A percentile compares a stretch with the other conserved stretches of the same genome.
These are phyloP conservation scores for Sceliomorpha sp. DNA, from an alignment of 2,888 invertebrate genomes.

Conservation along the genomic window DNA sequence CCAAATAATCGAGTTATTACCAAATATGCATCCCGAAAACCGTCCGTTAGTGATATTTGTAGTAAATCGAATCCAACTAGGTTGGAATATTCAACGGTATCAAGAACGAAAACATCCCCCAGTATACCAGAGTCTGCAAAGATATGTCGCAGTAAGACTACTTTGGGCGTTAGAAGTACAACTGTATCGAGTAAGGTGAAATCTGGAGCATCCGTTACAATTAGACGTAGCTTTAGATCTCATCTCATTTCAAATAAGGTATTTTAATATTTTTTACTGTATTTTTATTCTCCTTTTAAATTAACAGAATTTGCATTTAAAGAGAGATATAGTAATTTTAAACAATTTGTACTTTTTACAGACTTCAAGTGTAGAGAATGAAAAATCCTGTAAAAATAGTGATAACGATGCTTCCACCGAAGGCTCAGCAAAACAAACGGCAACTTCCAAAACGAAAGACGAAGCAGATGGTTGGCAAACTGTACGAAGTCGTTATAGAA, in stretches of 20 bases:
- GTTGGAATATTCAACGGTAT: slow-evolving; percentile 81
- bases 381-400: slow-evolving; percentile 60
- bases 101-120: slow-evolving; percentile 70
- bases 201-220: slow-evolving; percentile 70
- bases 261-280: no score
- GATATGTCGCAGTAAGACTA: slow-evolving; percentile 74
- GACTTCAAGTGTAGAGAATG: slow-evolving; percentile 51
- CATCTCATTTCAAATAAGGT: slow-evolving; percentile 11
- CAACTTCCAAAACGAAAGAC: slow-evolving; percentile 71
- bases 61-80: slow-evolving; percentile 58
- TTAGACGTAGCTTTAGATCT: slow-evolving; percentile 64
- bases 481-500: slow-evolving; percentile 88
- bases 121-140: slow-evolving; percentile 63
- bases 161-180: slow-evolving; percentile 66
- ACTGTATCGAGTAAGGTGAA: slow-evolving; percentile 60
- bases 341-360: slow-evolving; percentile 30
- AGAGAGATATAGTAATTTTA: no score
- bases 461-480: slow-evolving; percentile 92
- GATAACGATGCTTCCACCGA: slow-evolving; percentile 72
- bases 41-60: slow-evolving; percentile 33
- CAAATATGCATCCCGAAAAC: slow-evolving; percentile 36
- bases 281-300: background rate
- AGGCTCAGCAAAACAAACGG: slow-evolving; percentile 69
- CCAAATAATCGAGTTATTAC: slow-evolving; percentile 46
- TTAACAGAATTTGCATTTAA: background rate